Base-by-base conservation (phyloP, 2,888 invertebrate species). In the Aphodius sticticus region DNA sequence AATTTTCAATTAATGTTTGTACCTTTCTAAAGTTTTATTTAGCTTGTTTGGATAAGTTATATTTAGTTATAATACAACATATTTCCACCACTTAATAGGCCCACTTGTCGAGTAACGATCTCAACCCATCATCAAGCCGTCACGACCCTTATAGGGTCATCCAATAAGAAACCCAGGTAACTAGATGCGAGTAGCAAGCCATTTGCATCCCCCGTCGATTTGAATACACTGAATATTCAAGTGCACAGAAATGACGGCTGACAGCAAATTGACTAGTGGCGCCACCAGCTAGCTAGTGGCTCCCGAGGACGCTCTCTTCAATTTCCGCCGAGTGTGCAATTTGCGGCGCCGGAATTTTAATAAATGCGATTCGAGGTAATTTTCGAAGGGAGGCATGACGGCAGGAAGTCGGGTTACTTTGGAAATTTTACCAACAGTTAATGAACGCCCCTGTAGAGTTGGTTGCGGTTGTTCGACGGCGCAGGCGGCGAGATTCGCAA, bases 221-320 rank as follows among this genome's bases (percentile, higher is more conserved):
- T 53, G 53, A 53, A 53, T 53, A 53, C 53, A 53, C 53, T 53
- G 53, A 53, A 53, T 53, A 53, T 53, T 53, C 53, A 53, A 53
- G 53, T 53, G 53, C 53, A 53, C 9, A 3, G 53, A 53, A 53
- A 53, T 53, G 53, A 53, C 53, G 53, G 2, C 53, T 53, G 7
- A 53, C 53, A 12, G 53, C 12, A 53, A 53, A 53, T 53, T 53
- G 53, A 53, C 53, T 53, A 53, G 53, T 53, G 53, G 53, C 53
- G 53, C 53, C 53, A 53, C 53, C 53, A 12, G 53, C 53, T 53
- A 7, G 53, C 53, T 53, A 53, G 53, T 53, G 53, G 53, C 53
- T 53, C 53, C 3, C 3, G 2, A 1, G 2, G 53, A 53, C 53
- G 53, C 53, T 53, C 53, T 53, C 53, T 53, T 53, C 53, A 53